Percentiles rank a stretch among this genome's conserved stretches.
Conservation (phyloP, 2,113 vertebrate genomes). For the Otolemur garnettii region DNA sequence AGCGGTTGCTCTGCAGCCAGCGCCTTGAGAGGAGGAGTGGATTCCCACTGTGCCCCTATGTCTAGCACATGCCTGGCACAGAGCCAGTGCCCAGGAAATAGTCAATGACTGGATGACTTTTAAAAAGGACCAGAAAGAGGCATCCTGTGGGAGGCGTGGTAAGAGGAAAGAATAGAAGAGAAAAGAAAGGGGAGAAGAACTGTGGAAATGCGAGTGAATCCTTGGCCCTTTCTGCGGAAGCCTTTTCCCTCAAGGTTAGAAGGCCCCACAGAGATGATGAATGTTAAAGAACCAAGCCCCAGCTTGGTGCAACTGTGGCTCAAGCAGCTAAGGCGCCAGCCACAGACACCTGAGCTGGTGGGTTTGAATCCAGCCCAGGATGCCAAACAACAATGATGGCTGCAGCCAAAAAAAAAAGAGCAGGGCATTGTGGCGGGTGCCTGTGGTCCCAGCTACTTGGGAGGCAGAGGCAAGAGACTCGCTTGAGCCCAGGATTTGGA, state of each 20-base stretch:
- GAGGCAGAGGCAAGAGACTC: no score
- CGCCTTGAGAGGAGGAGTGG: accelerated
- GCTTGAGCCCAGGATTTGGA: no score
- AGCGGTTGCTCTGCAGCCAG: not conserved
- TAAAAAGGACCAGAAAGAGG: not conserved
- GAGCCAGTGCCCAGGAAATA: not conserved
- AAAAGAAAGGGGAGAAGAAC: not conserved
- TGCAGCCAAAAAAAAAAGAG: no score
- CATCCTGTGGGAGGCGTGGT: not conserved
- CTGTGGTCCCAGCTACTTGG: no score
- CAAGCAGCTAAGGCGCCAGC: no score
- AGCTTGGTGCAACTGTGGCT: no score
- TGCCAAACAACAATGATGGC: no score
- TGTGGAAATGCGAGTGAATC: not conserved
- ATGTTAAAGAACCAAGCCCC: not conserved
- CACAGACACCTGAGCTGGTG: no score
- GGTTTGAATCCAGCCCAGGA: no score
- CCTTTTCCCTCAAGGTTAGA: not conserved
- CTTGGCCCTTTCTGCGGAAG: not conserved
- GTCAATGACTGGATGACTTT: not conserved
- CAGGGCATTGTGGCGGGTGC: no score
- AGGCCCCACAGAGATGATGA: not conserved
- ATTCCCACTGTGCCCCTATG: not conserved
- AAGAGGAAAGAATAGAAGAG: not conserved
- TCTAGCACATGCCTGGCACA: not conserved